phyloP scores from a whole-genome alignment of 1,140 invertebrate genomes.

The Pristionchus pacificus region DNA sequence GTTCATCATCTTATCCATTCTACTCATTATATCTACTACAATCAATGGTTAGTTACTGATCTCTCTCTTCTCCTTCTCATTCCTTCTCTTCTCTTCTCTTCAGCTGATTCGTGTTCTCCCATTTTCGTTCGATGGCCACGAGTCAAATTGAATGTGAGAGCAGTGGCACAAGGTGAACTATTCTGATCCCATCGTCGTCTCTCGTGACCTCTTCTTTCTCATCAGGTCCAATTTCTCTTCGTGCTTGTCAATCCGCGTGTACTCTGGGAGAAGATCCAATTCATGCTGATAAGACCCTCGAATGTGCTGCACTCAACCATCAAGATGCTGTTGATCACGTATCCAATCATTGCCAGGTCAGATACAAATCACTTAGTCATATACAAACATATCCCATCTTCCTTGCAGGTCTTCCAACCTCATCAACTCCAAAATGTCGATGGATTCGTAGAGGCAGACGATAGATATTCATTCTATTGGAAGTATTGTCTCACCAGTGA shows the following conservation, averaged over 20 bases:
- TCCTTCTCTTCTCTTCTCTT: slow-evolving; percentile 3
- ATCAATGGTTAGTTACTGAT: neutral
- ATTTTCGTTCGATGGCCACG: slow-evolving; percentile 51
- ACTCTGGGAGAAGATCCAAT: slow-evolving; percentile 48
- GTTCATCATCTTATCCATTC: slow-evolving; percentile 11
- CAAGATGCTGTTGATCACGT: slow-evolving; percentile 36
- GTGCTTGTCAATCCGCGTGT: slow-evolving; percentile 45
- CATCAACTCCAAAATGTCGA: slow-evolving; percentile 54
- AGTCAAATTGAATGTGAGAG: slow-evolving; percentile 47
- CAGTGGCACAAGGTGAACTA: slow-evolving; percentile 41
- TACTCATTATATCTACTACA: slow-evolving; percentile 1
- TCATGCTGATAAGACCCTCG: slow-evolving; percentile 16
- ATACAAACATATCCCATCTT: slow-evolving; percentile 44
- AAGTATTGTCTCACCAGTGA: slow-evolving; percentile 56
- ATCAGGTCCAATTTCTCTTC: slow-evolving; percentile 40
- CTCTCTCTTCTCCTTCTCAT: too few relatives aligned
- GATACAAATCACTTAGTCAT: slow-evolving; percentile 37
- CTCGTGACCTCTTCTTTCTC: too few relatives aligned
- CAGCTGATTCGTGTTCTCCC: neutral
- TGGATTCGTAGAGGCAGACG: slow-evolving; percentile 55
- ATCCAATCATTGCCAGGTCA: slow-evolving; percentile 34
- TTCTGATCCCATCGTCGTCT: too few relatives aligned
- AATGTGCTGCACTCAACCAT: slow-evolving; percentile 56
- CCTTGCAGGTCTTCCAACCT: slow-evolving; percentile 43
- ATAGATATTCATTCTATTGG: slow-evolving; percentile 58